Percentiles rank a stretch among this genome's conserved stretches.
Evolutionary conservation across 2,113 vertebrate species (phyloP).

Genomic region (Sinocyclocheilus rhinocerous): DNA sequence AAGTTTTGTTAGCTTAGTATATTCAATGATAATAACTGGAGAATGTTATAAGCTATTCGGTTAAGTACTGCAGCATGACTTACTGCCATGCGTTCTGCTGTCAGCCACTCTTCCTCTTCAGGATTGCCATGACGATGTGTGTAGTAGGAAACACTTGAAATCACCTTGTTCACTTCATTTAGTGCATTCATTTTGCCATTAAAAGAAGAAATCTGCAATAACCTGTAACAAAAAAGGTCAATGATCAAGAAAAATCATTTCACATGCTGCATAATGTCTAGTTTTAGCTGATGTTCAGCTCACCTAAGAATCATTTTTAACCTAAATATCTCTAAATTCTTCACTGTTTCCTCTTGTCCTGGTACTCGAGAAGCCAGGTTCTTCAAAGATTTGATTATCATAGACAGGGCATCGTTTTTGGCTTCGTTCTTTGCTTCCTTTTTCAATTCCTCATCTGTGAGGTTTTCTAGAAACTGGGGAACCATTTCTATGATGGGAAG

Average conservation of each 20-base stretch:
- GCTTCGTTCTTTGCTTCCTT: slow-evolving; percentile 99
- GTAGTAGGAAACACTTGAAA: slow-evolving; percentile 98
- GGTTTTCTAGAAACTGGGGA: slow-evolving; percentile 99
- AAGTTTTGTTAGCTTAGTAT: too few relatives aligned
- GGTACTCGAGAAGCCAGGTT: slow-evolving; percentile 98
- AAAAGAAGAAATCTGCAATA: slow-evolving; percentile 99
- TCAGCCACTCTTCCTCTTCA: slow-evolving; percentile 98
- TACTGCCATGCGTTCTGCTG: slow-evolving; percentile 98
- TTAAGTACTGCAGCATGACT: slow-evolving; percentile 58
- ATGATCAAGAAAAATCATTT: not conserved
- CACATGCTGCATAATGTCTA: not conserved
- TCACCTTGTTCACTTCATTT: slow-evolving; percentile 99
- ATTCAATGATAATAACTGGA: not conserved
- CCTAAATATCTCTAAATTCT: slow-evolving; percentile 99
- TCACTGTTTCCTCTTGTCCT: slow-evolving; percentile 99
- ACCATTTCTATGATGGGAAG: slow-evolving; percentile 99
- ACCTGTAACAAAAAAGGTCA: slow-evolving; percentile 72
- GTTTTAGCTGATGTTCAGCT: slow-evolving; percentile 59
- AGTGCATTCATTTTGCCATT: slow-evolving; percentile 99
- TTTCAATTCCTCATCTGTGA: slow-evolving; percentile 99
- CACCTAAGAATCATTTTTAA: slow-evolving; percentile 99
- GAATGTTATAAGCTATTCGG: not conserved
- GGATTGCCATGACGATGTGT: slow-evolving; percentile 96
- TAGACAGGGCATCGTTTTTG: slow-evolving; percentile 99
- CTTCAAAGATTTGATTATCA: slow-evolving; percentile 99